phyloP scores from a whole-genome alignment of 2,888 invertebrate species.

The Pyrochroa serraticornis region DNA sequence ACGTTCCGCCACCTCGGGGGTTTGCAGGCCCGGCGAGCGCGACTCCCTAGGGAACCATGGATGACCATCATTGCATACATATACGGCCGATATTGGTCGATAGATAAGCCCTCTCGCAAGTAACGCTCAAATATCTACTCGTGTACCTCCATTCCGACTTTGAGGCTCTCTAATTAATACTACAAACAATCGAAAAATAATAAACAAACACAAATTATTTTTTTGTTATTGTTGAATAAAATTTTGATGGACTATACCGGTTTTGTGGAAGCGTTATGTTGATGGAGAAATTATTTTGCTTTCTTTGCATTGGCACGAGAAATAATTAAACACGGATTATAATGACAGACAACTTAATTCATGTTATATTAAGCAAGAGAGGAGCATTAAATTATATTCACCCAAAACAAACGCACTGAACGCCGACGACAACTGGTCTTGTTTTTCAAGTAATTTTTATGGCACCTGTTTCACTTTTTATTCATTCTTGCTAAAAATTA shows the following conservation, averaged over 20 bases:
- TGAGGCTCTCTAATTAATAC: neutral
- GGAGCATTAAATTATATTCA: conserved; percentile 2
- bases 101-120: conserved; percentile 31
- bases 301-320: conserved; percentile 10
- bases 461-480: too few species aligned
- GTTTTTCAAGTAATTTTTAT: too few species aligned
- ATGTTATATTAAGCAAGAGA: conserved; percentile 14
- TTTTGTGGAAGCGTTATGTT: neutral
- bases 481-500: too few species aligned
- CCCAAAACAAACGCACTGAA: too few species aligned
- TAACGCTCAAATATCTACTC: conserved; percentile 7
- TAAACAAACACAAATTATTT: neutral
- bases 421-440: too few species aligned
- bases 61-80: conserved; percentile 35
- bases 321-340: conserved; percentile 26
- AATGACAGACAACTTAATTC: conserved; percentile 27
- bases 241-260: neutral
- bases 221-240: neutral
- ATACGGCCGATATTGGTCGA: conserved; percentile 33
- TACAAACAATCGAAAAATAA: neutral
- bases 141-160: neutral
- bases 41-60: conserved; percentile 32
- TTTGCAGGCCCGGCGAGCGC: conserved; percentile 30
- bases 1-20: conserved; percentile 28
- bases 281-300: neutral